These are phyloP conservation scores for Hippoglossus stenolepis DNA, from an alignment of 2,113 vertebrate genomes.

Conservation along the genomic window DNA sequence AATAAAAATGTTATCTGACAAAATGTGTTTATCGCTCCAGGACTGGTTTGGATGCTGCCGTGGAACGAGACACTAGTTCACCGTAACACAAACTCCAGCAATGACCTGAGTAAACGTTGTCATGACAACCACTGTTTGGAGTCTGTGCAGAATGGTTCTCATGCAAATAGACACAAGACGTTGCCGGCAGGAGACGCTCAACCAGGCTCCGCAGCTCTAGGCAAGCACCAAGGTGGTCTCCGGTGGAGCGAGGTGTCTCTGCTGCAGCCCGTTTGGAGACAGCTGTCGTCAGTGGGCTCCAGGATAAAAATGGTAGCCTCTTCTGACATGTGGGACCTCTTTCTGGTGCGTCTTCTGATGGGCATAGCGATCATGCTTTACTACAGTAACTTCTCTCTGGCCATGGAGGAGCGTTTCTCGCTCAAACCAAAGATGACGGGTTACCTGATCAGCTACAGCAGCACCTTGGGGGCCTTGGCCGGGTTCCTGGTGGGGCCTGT, in stretches of 20 bases:
- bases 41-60: slow-evolving; percentile 90
- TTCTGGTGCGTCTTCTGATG: slow-evolving; percentile 92
- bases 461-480: slow-evolving; percentile 88
- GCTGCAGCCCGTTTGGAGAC: slow-evolving; percentile 77
- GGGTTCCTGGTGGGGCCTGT: slow-evolving; percentile 90
- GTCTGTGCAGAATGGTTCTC: slow-evolving; percentile 62
- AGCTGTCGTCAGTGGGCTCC: slow-evolving; percentile 79
- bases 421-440: slow-evolving; percentile 88
- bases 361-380: slow-evolving; percentile 91
- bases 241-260: slow-evolving; percentile 59
- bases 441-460: slow-evolving; percentile 93
- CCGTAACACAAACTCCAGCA: slow-evolving; percentile 55
- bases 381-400: slow-evolving; percentile 94
- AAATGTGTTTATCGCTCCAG: slow-evolving; percentile 69
- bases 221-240: slow-evolving; percentile 1
- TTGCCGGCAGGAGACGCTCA: background rate
- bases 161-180: slow-evolving; percentile 24
- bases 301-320: slow-evolving; percentile 84
- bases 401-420: slow-evolving; percentile 93
- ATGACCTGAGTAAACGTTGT: slow-evolving; percentile 38
- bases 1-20: background rate
- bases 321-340: slow-evolving; percentile 92
- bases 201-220: background rate
- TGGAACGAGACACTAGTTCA: slow-evolving; percentile 76
- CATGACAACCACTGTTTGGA: slow-evolving; percentile 45